Conservation (phyloP, 2,888 invertebrate genomes). For the Dryobota labecula region DNA sequence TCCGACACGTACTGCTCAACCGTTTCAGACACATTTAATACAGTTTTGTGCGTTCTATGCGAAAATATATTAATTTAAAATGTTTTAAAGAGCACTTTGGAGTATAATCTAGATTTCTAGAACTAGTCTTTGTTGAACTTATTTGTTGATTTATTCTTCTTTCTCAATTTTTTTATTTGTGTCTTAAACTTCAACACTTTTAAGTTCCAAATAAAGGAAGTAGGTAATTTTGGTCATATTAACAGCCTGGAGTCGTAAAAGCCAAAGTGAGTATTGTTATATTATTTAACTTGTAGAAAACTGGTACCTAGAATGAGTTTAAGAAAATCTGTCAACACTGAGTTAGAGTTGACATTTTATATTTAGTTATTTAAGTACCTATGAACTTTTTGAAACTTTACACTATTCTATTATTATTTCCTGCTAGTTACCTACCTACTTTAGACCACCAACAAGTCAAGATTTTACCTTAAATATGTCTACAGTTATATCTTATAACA, state of each 20-base stretch:
- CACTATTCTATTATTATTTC: background rate
- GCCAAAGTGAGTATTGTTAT: background rate
- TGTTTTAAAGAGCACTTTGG: constrained; percentile 8
- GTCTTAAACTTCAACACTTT: constrained; percentile 1
- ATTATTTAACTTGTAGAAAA: background rate
- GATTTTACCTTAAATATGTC: constrained; percentile 6
- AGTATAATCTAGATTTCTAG: constrained; percentile 9
- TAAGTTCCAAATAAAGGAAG: background rate
- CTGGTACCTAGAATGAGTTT: background rate
- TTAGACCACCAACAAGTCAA: background rate
- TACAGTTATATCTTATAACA: constrained; percentile 10
- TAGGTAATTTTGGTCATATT: constrained; percentile 9
- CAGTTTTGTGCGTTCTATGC: constrained; percentile 44
- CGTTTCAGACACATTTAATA: constrained; percentile 64
- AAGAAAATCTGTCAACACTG: background rate
- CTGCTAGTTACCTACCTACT: background rate
- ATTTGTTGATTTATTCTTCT: background rate
- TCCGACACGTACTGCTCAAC: constrained; percentile 77
- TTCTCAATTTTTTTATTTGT: background rate
- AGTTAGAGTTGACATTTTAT: background rate
- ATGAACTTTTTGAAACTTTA: background rate
- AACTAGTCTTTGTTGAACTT: background rate
- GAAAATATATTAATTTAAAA: constrained; percentile 52
- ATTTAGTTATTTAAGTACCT: background rate
- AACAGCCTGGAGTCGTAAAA: background rate